Conservation (phyloP, 2,797 vertebrate genomes). For the Gastrophryne carolinensis region DNA sequence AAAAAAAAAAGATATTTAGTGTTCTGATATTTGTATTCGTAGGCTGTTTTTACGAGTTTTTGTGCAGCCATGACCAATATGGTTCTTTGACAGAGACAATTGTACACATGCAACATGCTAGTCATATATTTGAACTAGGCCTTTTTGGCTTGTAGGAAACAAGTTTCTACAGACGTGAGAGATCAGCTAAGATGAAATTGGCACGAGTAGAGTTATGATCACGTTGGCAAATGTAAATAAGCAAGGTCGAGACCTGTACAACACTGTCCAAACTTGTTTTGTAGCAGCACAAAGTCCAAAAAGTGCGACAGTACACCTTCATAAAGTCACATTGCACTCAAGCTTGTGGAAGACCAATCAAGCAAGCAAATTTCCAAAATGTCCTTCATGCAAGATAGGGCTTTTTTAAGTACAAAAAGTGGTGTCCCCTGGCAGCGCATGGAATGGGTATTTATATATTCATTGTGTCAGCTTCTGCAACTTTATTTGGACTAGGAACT, state of each 20-base stretch:
- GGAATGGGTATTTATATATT: slow-evolving; percentile 18
- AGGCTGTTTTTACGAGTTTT: not conserved
- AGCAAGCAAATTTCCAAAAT: slow-evolving; percentile 53
- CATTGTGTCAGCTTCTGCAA: slow-evolving; percentile 56
- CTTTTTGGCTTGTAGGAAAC: slow-evolving; percentile 45
- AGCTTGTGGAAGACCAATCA: slow-evolving; percentile 48
- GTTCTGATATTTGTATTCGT: not conserved
- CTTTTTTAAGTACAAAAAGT: not conserved
- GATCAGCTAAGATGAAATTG: slow-evolving; percentile 56
- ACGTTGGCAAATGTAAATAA: slow-evolving; percentile 56
- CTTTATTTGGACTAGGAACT: slow-evolving; percentile 81
- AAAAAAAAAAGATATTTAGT: not conserved
- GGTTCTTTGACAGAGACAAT: slow-evolving; percentile 17
- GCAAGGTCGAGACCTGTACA: slow-evolving; percentile 54
- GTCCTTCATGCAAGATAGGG: slow-evolving; percentile 62
- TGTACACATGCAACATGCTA: slow-evolving; percentile 63
- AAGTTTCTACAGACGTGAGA: slow-evolving; percentile 5
- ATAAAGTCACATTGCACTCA: slow-evolving; percentile 40
- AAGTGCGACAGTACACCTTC: slow-evolving; percentile 55
- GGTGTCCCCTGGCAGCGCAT: not conserved
- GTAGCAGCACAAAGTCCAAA: slow-evolving; percentile 53
- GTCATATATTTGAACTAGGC: slow-evolving; percentile 54
- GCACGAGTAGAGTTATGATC: slow-evolving; percentile 61
- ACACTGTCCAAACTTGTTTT: slow-evolving; percentile 43
- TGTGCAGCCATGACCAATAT: not conserved